Conservation (phyloP, 2,113 vertebrate species). For the Aldabrachelys gigantea region DNA sequence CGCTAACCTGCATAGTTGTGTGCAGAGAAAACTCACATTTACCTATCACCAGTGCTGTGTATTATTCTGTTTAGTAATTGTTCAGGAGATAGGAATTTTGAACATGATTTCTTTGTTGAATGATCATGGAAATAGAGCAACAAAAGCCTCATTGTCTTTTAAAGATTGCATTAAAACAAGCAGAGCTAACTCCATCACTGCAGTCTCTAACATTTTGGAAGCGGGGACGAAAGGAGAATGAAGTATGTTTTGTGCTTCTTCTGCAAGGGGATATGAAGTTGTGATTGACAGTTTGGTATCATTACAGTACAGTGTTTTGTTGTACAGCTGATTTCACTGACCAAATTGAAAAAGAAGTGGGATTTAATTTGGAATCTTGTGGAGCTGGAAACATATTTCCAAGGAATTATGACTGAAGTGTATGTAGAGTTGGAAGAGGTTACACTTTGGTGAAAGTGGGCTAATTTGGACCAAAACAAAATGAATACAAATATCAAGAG, state of each 20-base stretch:
- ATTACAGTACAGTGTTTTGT: background rate
- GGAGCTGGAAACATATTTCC: background rate
- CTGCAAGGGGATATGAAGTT: background rate
- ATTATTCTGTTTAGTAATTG: background rate
- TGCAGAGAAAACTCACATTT: background rate
- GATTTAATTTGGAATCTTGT: background rate
- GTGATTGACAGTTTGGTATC: background rate
- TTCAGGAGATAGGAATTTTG: background rate
- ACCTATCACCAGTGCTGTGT: background rate
- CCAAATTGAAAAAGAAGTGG: rapidly evolving
- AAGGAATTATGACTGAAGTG: background rate
- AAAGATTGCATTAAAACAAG: background rate
- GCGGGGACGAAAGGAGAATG: background rate
- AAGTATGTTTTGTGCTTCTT: background rate
- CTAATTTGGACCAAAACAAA: background rate
- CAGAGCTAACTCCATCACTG: background rate
- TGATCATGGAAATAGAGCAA: rapidly evolving
- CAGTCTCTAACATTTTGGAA: background rate
- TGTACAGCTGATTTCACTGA: background rate
- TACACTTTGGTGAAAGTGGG: rapidly evolving
- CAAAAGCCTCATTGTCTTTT: background rate
- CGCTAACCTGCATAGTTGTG: background rate
- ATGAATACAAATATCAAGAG: background rate
- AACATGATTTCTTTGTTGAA: background rate
- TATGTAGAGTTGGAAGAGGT: background rate